Percentiles rank a stretch among this genome's conserved stretches.
phyloP scores from a whole-genome alignment of 2,888 invertebrate species.

The Brachypalpus laphriformis region DNA sequence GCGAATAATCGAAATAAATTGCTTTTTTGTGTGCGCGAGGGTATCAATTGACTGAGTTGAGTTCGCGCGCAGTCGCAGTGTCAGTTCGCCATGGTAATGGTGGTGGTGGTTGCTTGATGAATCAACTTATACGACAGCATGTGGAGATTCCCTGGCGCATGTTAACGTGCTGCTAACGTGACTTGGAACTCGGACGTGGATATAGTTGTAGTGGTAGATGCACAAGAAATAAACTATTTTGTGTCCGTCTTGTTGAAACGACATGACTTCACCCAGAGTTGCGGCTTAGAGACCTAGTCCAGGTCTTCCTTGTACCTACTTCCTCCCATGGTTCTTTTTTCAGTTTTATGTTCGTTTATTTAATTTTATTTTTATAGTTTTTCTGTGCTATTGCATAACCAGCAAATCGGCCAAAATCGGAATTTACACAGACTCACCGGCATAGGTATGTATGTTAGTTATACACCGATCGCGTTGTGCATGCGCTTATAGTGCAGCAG shows the following conservation, averaged over 20 bases:
- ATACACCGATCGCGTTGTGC: constrained; percentile 1
- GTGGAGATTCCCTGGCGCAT: constrained; percentile 57
- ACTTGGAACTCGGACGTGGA: constrained; percentile 7
- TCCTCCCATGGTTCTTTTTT: constrained; percentile 47
- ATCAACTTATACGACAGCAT: constrained; percentile 57
- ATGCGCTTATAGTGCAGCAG: constrained; percentile 37
- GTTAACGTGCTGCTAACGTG: constrained; percentile 47
- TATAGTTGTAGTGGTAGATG: neutral
- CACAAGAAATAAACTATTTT: constrained; percentile 4
- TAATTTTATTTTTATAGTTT: constrained; percentile 64
- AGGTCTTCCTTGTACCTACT: constrained; percentile 41
- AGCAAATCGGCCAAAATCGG: constrained; percentile 59
- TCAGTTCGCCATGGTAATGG: neutral
- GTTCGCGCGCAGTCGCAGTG: constrained; percentile 26
- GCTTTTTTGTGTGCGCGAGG: constrained; percentile 55
- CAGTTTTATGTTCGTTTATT: constrained; percentile 58
- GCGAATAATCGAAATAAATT: constrained; percentile 75
- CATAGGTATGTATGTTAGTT: neutral
- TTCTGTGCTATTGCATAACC: constrained; percentile 59
- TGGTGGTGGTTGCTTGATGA: constrained; percentile 40
- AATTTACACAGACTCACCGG: constrained; percentile 30
- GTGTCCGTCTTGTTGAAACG: constrained; percentile 33
- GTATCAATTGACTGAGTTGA: constrained; percentile 59
- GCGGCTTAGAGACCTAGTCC: constrained; percentile 24
- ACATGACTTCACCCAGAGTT: constrained; percentile 26